Conservation (phyloP, 2,113 vertebrate genomes). For the Anhinga anhinga region DNA sequence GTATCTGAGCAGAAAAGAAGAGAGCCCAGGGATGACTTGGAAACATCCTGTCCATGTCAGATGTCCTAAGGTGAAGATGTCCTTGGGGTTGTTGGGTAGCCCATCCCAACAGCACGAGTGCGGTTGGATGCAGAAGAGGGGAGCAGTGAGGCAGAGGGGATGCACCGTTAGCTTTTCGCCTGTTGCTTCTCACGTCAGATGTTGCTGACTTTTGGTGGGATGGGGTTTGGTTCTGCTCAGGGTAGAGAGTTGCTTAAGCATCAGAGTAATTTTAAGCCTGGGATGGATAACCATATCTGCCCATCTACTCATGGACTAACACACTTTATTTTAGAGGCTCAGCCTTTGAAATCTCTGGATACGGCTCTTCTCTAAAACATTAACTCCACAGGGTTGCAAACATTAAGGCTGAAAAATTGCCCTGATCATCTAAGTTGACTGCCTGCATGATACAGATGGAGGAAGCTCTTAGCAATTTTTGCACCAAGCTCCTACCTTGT, state of each 20-base stretch:
- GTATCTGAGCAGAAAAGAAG: neutral
- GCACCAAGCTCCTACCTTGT: neutral
- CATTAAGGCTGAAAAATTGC: neutral
- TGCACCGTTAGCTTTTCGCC: neutral
- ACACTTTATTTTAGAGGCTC: neutral
- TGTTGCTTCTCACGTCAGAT: neutral
- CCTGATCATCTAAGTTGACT: neutral
- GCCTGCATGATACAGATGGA: neutral
- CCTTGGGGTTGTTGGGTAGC: neutral
- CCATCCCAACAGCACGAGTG: fast-evolving
- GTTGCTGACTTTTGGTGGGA: neutral
- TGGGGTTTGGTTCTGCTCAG: neutral
- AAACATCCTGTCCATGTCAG: neutral
- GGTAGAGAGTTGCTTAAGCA: neutral
- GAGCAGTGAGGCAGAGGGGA: neutral
- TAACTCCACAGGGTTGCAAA: neutral
- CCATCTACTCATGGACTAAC: neutral
- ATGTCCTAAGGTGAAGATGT: neutral
- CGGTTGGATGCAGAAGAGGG: neutral
- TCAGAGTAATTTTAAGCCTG: neutral
- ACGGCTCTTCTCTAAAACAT: neutral
- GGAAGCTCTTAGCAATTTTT: neutral
- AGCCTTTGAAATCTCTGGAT: neutral
- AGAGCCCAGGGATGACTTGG: neutral
- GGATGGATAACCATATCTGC: neutral